Evolutionary conservation across 2,113 vertebrate species (phyloP), one percentile per base, ranked within the genome.

Genomic region (Telmatochromis brachygnathus): DNA sequence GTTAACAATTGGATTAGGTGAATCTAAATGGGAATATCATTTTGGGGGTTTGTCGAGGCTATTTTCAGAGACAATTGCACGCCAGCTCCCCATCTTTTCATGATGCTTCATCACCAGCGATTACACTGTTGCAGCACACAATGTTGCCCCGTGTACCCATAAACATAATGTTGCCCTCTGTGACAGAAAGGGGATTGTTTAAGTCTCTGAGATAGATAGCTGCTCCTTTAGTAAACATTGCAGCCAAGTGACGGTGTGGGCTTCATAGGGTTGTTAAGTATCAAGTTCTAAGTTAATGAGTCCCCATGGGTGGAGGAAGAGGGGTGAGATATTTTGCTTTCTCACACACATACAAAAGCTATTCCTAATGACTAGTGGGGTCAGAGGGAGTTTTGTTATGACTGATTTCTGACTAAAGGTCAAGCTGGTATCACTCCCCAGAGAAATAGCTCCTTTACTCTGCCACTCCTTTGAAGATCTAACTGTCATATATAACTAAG

Each of bases 221-320:
- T 54, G 56, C 89, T 73, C 54, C 86, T 81, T 92, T 10, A 58
- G 93, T 91, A 93, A 94, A 96, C 91, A 92, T 28, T 47, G 37
- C 84, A 85, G 68, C 68, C 79, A 70, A 79, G 80, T 80, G 86
- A 84, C n/a, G 30, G 86, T 73, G 80, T 79, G 45, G 84, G 14
- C 80, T 90, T 87, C 85, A 84, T 85, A 7, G n/a, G 88, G 51
- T 90, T 83, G 87, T 91, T 87, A 86, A 83, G 87, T 82, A 88
- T 93, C 85, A 92, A 82, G 80, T 91, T 93, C 84, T 91, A 85
- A 85, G 91, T 91, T 91, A 88, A 93, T 87, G 77, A 83, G 86
- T 94, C 87, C 87, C 62, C 80, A 4, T 8, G 51, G 83, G 86
- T 82, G 84, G 81, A 82, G 79, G 73, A 35, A 80, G 82, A 23